Evolutionary conservation across 2,888 invertebrate species (phyloP).

Genomic region (Andrena marginata): DNA sequence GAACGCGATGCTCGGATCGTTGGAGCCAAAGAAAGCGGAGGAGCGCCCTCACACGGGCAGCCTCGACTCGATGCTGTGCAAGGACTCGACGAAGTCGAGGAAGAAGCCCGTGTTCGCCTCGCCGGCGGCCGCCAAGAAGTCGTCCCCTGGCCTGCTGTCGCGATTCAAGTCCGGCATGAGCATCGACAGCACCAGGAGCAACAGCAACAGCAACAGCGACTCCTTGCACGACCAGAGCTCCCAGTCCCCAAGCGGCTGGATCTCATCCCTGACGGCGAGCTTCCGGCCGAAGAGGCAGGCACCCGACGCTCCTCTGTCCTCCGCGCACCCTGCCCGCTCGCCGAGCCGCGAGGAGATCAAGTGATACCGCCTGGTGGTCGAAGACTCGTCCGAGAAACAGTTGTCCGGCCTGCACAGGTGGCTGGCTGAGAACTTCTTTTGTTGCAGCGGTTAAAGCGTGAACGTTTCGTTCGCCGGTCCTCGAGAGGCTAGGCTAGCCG

Average conservation of each 20-base stretch:
- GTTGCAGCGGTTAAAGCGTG: constrained; percentile 76
- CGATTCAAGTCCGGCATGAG: constrained; percentile 83
- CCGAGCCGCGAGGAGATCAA: constrained; percentile 81
- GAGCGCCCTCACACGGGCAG: constrained; percentile 82
- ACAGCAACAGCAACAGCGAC: constrained; percentile 82
- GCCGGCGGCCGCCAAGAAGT: constrained; percentile 78
- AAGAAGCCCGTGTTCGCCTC: constrained; percentile 75
- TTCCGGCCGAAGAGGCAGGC: constrained; percentile 81
- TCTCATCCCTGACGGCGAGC: constrained; percentile 83
- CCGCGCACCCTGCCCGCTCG: constrained; percentile 74
- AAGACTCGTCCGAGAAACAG: constrained; percentile 72
- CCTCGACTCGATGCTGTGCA: constrained; percentile 82
- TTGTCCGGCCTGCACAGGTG: constrained; percentile 75
- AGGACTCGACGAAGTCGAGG: constrained; percentile 74
- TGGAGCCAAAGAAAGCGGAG: constrained; percentile 79
- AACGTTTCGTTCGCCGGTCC: constrained; percentile 58
- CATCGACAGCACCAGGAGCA: constrained; percentile 81
- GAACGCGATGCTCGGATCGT: constrained; percentile 71
- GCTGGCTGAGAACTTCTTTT: constrained; percentile 79
- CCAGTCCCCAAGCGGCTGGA: constrained; percentile 81
- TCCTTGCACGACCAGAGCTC: constrained; percentile 79
- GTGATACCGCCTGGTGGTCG: constrained; percentile 79
- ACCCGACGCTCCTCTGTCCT: constrained; percentile 67
- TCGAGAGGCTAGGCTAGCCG: constrained; percentile 25
- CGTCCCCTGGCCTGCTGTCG: constrained; percentile 80